These are phyloP conservation scores for Pterostichus niger DNA, from an alignment of 2,888 invertebrate genomes.

Conservation along the genomic window DNA sequence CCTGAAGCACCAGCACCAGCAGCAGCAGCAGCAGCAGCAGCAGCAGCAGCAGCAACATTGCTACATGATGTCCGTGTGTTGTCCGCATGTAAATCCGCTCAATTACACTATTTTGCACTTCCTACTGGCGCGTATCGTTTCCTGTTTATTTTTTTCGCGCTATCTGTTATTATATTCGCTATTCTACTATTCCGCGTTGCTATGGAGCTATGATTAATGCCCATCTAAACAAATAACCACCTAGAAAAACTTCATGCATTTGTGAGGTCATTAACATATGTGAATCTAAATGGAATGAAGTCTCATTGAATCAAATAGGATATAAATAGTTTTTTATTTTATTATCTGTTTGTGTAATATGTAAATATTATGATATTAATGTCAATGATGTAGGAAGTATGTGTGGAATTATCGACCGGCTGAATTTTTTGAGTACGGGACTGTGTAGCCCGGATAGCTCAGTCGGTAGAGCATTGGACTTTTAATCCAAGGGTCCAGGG, in stretches of 20 bases:
- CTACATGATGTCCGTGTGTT: constrained; percentile 9
- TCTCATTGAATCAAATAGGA: neutral
- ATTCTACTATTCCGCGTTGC: constrained; percentile 9
- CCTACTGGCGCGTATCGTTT: constrained; percentile 59
- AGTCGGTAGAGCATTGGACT: constrained; percentile 67
- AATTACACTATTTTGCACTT: constrained; percentile 63
- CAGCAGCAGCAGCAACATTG: neutral
- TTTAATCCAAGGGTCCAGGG: constrained; percentile 68
- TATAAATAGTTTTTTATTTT: neutral
- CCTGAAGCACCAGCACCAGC: constrained; percentile 21
- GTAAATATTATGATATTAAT: too few species aligned
- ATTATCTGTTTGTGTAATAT: too few species aligned
- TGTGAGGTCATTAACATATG: constrained; percentile 39
- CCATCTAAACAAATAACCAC: constrained; percentile 28
- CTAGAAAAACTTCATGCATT: constrained; percentile 15
- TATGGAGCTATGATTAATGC: constrained; percentile 52
- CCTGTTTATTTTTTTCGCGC: constrained; percentile 38
- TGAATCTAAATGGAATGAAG: neutral
- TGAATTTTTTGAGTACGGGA: constrained; percentile 9
- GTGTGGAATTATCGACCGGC: neutral
- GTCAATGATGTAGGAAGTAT: too few species aligned
- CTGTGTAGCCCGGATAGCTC: constrained; percentile 64
- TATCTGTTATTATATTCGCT: constrained; percentile 49
- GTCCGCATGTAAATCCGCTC: constrained; percentile 38
- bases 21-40: neutral